phyloP scores from a whole-genome alignment of 2,797 vertebrate species.

The Acrossocheilus fasciatus region DNA sequence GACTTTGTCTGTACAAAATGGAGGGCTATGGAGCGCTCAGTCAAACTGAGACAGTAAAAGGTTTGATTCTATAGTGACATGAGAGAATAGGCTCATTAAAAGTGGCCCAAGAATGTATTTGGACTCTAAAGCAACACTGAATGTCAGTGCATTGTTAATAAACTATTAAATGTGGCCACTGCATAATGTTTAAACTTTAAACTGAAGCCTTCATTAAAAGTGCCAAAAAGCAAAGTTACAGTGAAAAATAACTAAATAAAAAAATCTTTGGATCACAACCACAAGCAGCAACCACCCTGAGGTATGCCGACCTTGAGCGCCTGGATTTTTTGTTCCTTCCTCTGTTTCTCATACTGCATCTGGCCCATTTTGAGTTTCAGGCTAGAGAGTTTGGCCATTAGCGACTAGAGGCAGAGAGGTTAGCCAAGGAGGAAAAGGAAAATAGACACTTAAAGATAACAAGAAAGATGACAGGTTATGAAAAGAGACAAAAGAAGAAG shows the following conservation, averaged over 20 bases:
- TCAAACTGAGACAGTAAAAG: background rate
- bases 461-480: slow-evolving; percentile 34
- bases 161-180: background rate
- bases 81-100: background rate
- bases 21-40: background rate
- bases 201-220: background rate
- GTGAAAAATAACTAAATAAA: slow-evolving; percentile 67
- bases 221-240: background rate
- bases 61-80: background rate
- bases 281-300: slow-evolving; percentile 65
- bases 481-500: slow-evolving; percentile 29
- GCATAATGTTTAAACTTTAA: background rate
- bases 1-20: slow-evolving; percentile 38
- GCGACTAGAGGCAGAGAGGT: slow-evolving; percentile 87
- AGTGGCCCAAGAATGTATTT: background rate
- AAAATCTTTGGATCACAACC: slow-evolving; percentile 63
- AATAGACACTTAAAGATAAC: slow-evolving; percentile 60
- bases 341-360: slow-evolving; percentile 98
- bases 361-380: slow-evolving; percentile 99
- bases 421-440: slow-evolving; percentile 78
- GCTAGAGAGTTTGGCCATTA: slow-evolving; percentile 99
- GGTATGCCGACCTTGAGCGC: slow-evolving; percentile 89
- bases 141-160: background rate
- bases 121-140: background rate
- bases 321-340: slow-evolving; percentile 93